Conservation (phyloP, 2,888 invertebrate species). For the Sinentomon sp. region DNA sequence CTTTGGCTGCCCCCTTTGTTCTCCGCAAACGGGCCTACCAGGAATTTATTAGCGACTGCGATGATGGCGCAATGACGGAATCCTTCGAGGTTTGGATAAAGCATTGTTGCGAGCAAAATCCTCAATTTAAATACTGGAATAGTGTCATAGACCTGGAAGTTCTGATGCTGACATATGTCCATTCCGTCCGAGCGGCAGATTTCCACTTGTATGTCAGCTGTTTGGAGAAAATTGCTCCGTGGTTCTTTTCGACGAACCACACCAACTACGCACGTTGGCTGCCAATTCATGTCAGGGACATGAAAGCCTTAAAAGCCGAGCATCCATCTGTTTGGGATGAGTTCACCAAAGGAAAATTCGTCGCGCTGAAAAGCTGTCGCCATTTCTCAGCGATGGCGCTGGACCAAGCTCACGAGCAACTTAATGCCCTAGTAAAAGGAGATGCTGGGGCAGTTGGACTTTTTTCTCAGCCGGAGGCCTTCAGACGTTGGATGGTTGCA, state of each 20-base stretch:
- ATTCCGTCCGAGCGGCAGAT: constrained; percentile 7
- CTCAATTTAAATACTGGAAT: constrained; percentile 8
- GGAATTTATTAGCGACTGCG: too few species aligned
- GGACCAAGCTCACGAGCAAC: constrained; percentile 3
- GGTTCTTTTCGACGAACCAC: constrained; percentile 7
- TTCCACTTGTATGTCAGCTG: constrained; percentile 7
- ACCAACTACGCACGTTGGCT: constrained; percentile 8
- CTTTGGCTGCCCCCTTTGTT: constrained; percentile 10
- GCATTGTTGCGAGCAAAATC: too few species aligned
- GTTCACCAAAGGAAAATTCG: constrained; percentile 1
- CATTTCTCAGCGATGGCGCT: background rate
- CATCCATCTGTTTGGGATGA: background rate
- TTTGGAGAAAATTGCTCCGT: constrained; percentile 5
- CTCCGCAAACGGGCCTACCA: constrained; percentile 5
- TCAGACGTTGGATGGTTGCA: background rate
- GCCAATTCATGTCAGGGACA: constrained; percentile 6
- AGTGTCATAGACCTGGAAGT: constrained; percentile 7
- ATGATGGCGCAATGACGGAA: too few species aligned
- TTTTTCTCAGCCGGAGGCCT: background rate
- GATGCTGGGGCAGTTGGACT: constrained; percentile 1
- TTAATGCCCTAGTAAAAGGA: constrained; percentile 1
- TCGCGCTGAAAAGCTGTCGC: background rate
- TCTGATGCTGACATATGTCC: constrained; percentile 2
- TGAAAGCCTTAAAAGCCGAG: constrained; percentile 4
- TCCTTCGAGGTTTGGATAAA: too few species aligned